Base-by-base conservation (phyloP, 2,888 invertebrate species). In the Rhagonycha fulva region DNA sequence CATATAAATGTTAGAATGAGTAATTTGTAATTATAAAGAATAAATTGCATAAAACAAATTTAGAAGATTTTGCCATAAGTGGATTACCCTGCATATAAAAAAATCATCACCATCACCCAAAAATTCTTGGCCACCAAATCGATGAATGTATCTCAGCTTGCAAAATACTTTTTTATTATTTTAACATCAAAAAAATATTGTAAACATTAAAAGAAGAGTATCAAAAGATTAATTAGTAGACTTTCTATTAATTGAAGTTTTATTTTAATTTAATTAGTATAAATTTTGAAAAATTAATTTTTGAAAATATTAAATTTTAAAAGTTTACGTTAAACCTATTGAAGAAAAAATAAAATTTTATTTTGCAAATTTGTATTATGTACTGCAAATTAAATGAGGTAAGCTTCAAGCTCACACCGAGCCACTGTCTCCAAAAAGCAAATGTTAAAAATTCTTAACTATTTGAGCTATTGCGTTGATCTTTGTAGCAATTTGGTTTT, bases 401-500 rank as follows among this genome's bases (percentile, higher is more conserved):
- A 47, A 47, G 47, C 47, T 5, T 47, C 2, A 47, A 47, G n/a
- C 47, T 47, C 47, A n/a, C 12, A 47, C 47, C 47, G 47, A 47
- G 47, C n/a, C n/a, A 47, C 47, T 47, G 47, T 47, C 47, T 47
- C 47, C 47, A 47, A n/a, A 47, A 47, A 47, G 47, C 47, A 47
- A 47, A n/a, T 47, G 47, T 47, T 47, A 47, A 47, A n/a, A 47
- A 47, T 47, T n/a, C 47, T 47, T 7, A 47, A 47, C 47, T 47
- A 7, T 47, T n/a, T 3, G 5, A 47, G 47, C 47, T 7, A n/a
- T 47, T 47, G 47, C 47, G 47, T 47, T 47, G 47, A 47, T 61
- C n/a, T 61, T 23, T 70, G 26, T 61, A 70, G 61, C 71, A 70
- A 70, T 66, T 14, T 62, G n/a, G 63, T 14, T 24, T 24, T 63